Conservation (phyloP, 2,888 invertebrate genomes). For the Drosophila kuntzei region DNA sequence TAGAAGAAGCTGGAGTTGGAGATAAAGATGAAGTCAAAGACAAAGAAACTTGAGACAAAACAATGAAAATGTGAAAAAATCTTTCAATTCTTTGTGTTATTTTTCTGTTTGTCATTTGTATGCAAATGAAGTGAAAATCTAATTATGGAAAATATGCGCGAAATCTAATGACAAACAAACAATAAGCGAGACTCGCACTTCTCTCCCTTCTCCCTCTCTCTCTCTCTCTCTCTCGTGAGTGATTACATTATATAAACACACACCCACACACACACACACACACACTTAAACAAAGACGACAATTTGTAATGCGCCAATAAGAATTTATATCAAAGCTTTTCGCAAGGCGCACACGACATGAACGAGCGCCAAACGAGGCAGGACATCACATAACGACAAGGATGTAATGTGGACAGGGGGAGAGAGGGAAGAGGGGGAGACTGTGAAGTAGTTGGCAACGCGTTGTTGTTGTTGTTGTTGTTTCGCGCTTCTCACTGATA, state of each 20-base stretch:
- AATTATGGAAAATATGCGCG: constrained; percentile 70
- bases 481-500: constrained; percentile 64
- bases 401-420: constrained; percentile 4
- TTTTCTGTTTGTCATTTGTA: constrained; percentile 61
- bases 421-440: neutral
- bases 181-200: constrained; percentile 39
- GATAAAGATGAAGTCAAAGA: constrained; percentile 23
- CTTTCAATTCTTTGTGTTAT: constrained; percentile 18
- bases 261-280: constrained; percentile 3
- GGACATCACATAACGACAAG: constrained; percentile 44
- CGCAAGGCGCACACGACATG: constrained; percentile 53
- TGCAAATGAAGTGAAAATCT: constrained; percentile 79
- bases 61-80: constrained; percentile 44
- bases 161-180: constrained; percentile 71
- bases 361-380: constrained; percentile 51
- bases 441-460: too few species aligned
- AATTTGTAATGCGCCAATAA: constrained; percentile 82
- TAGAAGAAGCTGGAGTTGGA: neutral
- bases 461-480: too few species aligned
- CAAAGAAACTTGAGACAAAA: constrained; percentile 24
- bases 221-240: constrained; percentile 40
- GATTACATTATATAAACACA: constrained; percentile 66
- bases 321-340: constrained; percentile 77
- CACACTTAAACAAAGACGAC: constrained; percentile 52
- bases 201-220: neutral